Base-by-base conservation (phyloP, 1,140 invertebrate species). In the Dufourea novaeangliae region DNA sequence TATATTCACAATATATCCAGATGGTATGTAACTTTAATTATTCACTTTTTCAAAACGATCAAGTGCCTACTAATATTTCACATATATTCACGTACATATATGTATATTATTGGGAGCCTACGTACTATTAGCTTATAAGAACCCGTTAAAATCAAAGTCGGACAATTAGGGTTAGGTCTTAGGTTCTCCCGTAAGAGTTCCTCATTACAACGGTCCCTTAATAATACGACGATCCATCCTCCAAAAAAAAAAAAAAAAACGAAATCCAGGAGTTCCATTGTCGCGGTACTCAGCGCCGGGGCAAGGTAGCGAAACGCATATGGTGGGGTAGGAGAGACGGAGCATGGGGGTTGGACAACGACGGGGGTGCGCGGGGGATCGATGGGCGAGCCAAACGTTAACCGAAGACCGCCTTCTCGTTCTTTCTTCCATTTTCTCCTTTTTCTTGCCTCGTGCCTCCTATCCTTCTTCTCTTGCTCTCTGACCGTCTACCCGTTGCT, bases 311-410 rank as follows among this genome's bases (percentile, higher is more conserved):
- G 77, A 76, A 75, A 83, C 80, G 52, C 52, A 62, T 81, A 67
- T 82, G 72, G 84, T 82, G 83, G 78, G 82, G 79, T 73, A 80
- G 52, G 69, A 29, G 27, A 61, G 61, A 61, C 50, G 54, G n/a
- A n/a, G 61, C 39, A 69, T 50, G 41, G 62, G 56, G 72, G 56
- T 67, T 7, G 70, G 57, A 56, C 27, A 66, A 22, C 34, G 70
- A 75, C 52, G 62, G 62, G 69, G 68, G 41, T 39, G 68, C 20
- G 74, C 54, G 76, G 89, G 88, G 86, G 85, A 86, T 81, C 86
- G 88, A 90, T 88, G 89, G 91, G 90, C 88, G 91, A 84, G 89
- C 89, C 87, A 85, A n/a, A 89, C 88, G 88, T 86, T 89, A 90
- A 90, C 85, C 86, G 84, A 85, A 90, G 91, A 91, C 91, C 91